These are phyloP conservation scores for Drosophila seguyi DNA, from an alignment of 1,140 invertebrate species.

Conservation along the genomic window DNA sequence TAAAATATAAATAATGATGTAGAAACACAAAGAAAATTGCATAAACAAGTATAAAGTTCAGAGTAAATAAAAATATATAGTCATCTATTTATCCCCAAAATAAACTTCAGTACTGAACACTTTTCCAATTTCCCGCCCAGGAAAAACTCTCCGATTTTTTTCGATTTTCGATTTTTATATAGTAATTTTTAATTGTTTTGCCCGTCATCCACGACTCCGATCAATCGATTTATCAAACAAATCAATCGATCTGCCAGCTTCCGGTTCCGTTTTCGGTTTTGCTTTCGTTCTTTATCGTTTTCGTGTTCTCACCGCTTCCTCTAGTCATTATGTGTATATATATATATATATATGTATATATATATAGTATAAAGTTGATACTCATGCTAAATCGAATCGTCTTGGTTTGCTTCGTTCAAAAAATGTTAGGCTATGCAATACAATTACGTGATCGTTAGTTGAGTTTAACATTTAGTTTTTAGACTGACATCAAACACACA, in stretches of 20 bases:
- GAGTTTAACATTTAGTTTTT: conserved; percentile 69
- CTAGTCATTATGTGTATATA: conserved; percentile 33
- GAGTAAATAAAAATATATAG: background rate
- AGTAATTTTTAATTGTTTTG: conserved; percentile 73
- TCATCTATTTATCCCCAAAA: background rate
- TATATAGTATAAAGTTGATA: conserved; percentile 54
- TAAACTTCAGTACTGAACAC: background rate
- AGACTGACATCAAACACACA: conserved; percentile 77
- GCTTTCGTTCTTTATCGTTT: conserved; percentile 15
- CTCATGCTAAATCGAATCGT: conserved; percentile 59
- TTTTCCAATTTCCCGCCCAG: background rate
- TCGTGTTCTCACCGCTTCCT: conserved; percentile 6
- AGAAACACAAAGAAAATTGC: no score
- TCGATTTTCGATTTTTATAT: conserved; percentile 53
- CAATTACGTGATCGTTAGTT: conserved; percentile 54
- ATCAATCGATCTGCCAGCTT: conserved; percentile 34
- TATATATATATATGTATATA: conserved; percentile 14
- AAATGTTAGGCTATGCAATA: conserved; percentile 62
- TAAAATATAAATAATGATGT: background rate
- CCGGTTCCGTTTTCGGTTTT: conserved; percentile 6
- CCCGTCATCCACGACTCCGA: conserved; percentile 49
- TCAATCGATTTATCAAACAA: conserved; percentile 45
- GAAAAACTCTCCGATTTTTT: conserved; percentile 21
- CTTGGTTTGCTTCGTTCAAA: conserved; percentile 53
- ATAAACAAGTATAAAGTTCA: background rate